phyloP scores from a whole-genome alignment of 2,888 invertebrate species.

The Noctua pronuba region DNA sequence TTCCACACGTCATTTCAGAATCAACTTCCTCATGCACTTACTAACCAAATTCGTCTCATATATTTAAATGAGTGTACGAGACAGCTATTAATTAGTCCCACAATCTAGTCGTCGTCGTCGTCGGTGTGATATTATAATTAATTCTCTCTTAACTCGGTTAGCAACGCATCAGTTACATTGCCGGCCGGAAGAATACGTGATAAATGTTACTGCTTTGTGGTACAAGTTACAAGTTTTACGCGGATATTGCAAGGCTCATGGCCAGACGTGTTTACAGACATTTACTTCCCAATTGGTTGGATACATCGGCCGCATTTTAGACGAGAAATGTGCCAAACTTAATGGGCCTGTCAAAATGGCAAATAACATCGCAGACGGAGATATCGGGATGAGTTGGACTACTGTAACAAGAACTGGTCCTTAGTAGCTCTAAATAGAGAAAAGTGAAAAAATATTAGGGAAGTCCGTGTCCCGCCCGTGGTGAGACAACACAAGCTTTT shows the following conservation, averaged over 20 bases:
- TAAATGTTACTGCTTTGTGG: slow-evolving; percentile 62
- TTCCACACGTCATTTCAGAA: background rate
- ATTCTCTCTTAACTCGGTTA: slow-evolving; percentile 64
- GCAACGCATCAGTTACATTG: slow-evolving; percentile 67
- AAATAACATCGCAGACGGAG: background rate
- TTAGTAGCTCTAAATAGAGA: background rate
- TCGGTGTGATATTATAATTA: slow-evolving; percentile 64
- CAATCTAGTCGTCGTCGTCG: slow-evolving; percentile 36
- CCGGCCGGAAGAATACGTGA: slow-evolving; percentile 71
- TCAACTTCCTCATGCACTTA: background rate
- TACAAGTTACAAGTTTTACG: slow-evolving; percentile 42
- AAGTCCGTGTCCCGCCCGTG: too few relatives aligned
- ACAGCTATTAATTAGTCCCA: slow-evolving; percentile 54
- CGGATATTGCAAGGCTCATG: background rate
- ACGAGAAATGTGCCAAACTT: too few relatives aligned
- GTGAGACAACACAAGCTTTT: too few relatives aligned
- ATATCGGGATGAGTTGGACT: background rate
- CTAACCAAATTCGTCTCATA: slow-evolving; percentile 18
- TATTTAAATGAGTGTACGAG: slow-evolving; percentile 41
- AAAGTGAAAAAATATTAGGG: too few relatives aligned
- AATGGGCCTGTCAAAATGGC: too few relatives aligned
- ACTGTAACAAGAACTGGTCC: background rate
- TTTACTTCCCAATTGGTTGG: too few relatives aligned
- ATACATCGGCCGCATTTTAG: too few relatives aligned
- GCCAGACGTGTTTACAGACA: too few relatives aligned